A percentile compares a stretch with the other conserved stretches of the same genome.
phyloP scores from a whole-genome alignment of 2,888 invertebrate species.

The Odontothrips loti region DNA sequence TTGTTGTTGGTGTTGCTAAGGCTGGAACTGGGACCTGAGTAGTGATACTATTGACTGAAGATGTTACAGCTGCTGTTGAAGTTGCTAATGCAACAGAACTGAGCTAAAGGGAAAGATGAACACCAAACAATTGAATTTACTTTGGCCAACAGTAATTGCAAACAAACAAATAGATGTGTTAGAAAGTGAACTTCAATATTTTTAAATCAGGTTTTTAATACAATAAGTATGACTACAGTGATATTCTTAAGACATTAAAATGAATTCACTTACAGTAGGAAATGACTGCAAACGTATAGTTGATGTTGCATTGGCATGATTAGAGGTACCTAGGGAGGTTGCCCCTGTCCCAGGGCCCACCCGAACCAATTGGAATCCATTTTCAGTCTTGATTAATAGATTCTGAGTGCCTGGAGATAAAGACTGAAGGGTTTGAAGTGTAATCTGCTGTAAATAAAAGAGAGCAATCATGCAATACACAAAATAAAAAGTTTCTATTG shows the following conservation, averaged over 20 bases:
- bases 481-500: conserved; percentile 5
- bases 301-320: conserved; percentile 45
- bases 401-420: conserved; percentile 77
- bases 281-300: conserved; percentile 78
- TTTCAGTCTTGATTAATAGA: conserved; percentile 92
- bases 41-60: conserved; percentile 33
- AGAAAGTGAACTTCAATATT: not conserved
- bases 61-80: conserved; percentile 33
- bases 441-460: conserved; percentile 62
- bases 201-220: not conserved
- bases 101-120: conserved; percentile 33
- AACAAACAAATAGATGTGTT: too few species aligned
- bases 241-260: too few species aligned
- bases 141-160: too few species aligned
- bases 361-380: conserved; percentile 89
- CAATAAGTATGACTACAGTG: too few species aligned
- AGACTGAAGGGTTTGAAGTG: conserved; percentile 80
- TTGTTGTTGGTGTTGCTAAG: conserved; percentile 39
- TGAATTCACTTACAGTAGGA: conserved; percentile 67
- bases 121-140: not conserved
- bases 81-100: conserved; percentile 26
- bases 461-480: not conserved
- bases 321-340: conserved; percentile 43
- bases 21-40: conserved; percentile 42
- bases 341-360: conserved; percentile 66